These are phyloP conservation scores for Phallusia fumigata DNA, from an alignment of 23 tunicate genomes.

Conservation along the genomic window DNA sequence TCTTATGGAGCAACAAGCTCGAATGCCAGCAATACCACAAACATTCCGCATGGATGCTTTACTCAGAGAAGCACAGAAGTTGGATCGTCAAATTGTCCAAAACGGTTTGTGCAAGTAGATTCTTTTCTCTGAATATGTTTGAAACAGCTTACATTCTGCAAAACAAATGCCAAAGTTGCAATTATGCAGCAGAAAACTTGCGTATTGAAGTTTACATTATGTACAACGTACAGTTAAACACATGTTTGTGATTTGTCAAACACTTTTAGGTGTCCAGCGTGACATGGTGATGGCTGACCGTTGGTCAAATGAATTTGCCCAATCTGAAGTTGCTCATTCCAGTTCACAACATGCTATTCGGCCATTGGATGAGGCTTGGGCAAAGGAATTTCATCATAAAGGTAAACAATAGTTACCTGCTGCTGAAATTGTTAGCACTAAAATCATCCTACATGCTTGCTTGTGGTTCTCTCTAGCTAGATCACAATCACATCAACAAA, in stretches of 20 bases:
- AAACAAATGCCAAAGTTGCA: too few species aligned
- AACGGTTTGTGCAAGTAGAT: neutral
- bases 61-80: slow-evolving; percentile 43
- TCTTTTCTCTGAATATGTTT: too few species aligned
- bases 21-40: slow-evolving; percentile 38
- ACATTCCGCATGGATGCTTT: slow-evolving; percentile 68
- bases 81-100: slow-evolving; percentile 24
- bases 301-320: slow-evolving; percentile 59
- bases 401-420: slow-evolving; percentile 26
- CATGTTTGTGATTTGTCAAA: too few species aligned
- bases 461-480: too few species aligned
- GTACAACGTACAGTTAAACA: too few species aligned
- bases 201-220: too few species aligned
- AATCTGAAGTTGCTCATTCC: slow-evolving; percentile 20
- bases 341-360: slow-evolving; percentile 14
- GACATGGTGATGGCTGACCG: slow-evolving; percentile 25
- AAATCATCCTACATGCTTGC: too few species aligned
- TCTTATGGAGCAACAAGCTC: slow-evolving; percentile 39
- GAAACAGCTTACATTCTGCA: too few species aligned
- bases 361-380: slow-evolving; percentile 61
- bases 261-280: neutral
- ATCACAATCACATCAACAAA: too few species aligned
- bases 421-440: too few species aligned
- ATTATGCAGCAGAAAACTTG: too few species aligned
- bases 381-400: slow-evolving; percentile 48